These are phyloP conservation scores for Corynorhinus townsendii DNA, from an alignment of 2,113 vertebrate genomes.

Conservation along the genomic window DNA sequence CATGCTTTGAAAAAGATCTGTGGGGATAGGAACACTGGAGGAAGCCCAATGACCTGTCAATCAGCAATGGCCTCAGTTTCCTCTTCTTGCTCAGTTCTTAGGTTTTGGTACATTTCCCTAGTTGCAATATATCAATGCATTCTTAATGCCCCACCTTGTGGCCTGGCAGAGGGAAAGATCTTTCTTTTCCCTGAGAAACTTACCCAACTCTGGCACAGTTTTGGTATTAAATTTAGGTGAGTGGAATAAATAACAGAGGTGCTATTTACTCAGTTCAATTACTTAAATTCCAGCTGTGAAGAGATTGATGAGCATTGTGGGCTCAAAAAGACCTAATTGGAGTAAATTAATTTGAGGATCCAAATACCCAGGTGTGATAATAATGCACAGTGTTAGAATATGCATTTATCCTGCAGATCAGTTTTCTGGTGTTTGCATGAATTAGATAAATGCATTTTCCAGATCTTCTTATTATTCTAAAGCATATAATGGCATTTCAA, in stretches of 20 bases:
- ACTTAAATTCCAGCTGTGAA: not conserved
- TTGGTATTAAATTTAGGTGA: constrained; percentile 16
- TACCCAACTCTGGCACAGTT: not conserved
- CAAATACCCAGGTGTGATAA: not conserved
- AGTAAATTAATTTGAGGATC: not conserved
- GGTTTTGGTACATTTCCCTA: not conserved
- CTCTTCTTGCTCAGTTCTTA: constrained; percentile 10
- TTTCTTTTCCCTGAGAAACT: constrained; percentile 13
- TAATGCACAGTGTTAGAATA: not conserved
- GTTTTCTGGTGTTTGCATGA: constrained; percentile 38
- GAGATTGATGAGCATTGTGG: not conserved
- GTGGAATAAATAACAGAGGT: not conserved
- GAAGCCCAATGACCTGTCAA: not conserved
- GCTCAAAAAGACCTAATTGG: not conserved
- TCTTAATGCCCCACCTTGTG: constrained; percentile 28
- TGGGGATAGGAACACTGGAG: not conserved
- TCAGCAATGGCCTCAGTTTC: constrained; percentile 22
- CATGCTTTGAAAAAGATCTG: not conserved
- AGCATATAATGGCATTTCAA: constrained; percentile 49
- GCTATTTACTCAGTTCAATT: not conserved
- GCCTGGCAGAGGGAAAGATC: not conserved
- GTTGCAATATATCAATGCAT: not conserved
- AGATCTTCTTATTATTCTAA: constrained; percentile 56
- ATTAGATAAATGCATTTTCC: constrained; percentile 61
- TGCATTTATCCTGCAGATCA: not conserved